Evolutionary conservation across 1,140 invertebrate species (phyloP), one percentile per base, ranked within the genome.

Genomic region (Sarcophaga bullata): DNA sequence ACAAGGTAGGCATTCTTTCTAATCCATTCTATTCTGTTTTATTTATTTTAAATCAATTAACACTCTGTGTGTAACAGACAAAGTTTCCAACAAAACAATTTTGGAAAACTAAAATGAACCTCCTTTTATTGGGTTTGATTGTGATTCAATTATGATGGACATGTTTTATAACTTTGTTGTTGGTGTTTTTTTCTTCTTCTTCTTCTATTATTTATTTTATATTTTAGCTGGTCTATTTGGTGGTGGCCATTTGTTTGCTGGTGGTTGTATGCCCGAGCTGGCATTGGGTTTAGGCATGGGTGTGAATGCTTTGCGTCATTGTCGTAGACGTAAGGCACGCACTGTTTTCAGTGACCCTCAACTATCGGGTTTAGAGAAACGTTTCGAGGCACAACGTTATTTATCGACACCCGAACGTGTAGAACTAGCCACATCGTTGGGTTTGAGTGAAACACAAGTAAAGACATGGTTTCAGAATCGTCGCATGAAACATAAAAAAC

Each of bases 381-480:
- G 97, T 49, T 99, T 99, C 89, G 97, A 99, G 86, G 94, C 94
- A 0, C 98, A 99, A 89, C 94, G 98, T 15, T 99, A 99, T 91
- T 92, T 99, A 13, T 98, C 97, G 8, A 99, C 98, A 0, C 98
- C 98, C 0, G 98, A 99, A 88, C 91, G 98, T 75, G 96, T 99
- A 8, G 98, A 99, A 87, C 91, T 99, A 72, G 98, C 98, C 0
- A 95, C 95, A 5, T 95, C 95, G 0, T 91, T 99, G 13, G 97
- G 96, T 86, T 92, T 99, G 4, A 98, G 97, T 2, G 98, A 99
- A 92, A 98, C 98, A 0, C 98, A 99, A 91, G 97, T 98, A 73
- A 99, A 98, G 92, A 98, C 97, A 50, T 99, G 98, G 98, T 99
- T 99, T 91, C 98, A 99, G 91, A 99, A 99, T 91, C 91, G 97